Percentiles rank a stretch among this genome's conserved stretches.
phyloP scores from a whole-genome alignment of 1,140 invertebrate genomes.

The Diplogasteroides magnus region DNA sequence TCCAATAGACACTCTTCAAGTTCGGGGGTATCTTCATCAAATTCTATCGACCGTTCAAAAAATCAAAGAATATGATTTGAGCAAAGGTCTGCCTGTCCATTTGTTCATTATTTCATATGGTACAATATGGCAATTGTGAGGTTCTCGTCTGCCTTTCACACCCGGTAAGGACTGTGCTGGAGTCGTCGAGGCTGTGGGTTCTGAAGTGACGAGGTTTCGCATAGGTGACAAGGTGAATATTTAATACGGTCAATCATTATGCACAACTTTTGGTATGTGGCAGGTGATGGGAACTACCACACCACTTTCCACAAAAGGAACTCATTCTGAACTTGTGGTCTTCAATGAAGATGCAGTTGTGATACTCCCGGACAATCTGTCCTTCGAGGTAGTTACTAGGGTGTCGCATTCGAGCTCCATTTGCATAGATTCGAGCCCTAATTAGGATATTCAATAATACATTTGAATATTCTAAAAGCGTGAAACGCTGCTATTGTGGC shows the following conservation, averaged over 20 bases:
- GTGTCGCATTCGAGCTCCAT: no score
- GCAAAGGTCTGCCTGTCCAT: background rate
- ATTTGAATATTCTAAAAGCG: no score
- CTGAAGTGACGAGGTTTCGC: slow-evolving; percentile 61
- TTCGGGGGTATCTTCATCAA: slow-evolving; percentile 70
- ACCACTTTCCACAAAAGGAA: background rate
- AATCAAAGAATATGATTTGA: slow-evolving; percentile 37
- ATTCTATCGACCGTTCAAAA: slow-evolving; percentile 65
- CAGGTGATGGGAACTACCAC: background rate
- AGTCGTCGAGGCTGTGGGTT: slow-evolving; percentile 70
- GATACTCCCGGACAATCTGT: background rate
- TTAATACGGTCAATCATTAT: no score
- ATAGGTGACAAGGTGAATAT: slow-evolving; percentile 72
- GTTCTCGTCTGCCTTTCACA: slow-evolving; percentile 64
- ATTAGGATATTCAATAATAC: no score
- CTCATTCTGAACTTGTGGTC: background rate
- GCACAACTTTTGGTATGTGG: no score
- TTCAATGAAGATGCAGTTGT: background rate
- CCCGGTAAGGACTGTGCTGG: slow-evolving; percentile 80
- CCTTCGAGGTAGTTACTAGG: background rate
- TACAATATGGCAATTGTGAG: no score
- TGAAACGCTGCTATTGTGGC: no score
- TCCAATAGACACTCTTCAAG: slow-evolving; percentile 82
- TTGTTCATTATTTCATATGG: no score
- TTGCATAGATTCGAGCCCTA: no score